Percentiles rank a stretch among this genome's conserved stretches.
Evolutionary conservation across 2,113 vertebrate species (phyloP).

Genomic region (Redunca redunca): DNA sequence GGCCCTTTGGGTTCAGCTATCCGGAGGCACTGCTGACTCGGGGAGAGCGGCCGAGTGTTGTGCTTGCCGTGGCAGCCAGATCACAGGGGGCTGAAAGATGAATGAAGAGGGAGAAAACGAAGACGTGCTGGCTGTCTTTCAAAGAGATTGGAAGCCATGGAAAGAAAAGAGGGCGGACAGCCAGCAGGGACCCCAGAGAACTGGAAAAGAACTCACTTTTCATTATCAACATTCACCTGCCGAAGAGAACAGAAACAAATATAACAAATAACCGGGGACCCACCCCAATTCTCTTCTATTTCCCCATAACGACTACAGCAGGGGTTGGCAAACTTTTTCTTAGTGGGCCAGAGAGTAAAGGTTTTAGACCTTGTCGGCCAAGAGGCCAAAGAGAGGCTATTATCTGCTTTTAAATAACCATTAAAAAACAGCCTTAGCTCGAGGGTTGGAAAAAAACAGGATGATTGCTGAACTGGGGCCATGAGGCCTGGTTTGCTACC

Average conservation of each 20-base stretch:
- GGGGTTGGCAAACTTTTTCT: neutral
- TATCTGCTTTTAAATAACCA: neutral
- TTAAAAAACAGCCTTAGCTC: neutral
- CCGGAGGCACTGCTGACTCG: neutral
- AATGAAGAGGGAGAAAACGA: neutral
- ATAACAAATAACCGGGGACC: neutral
- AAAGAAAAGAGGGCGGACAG: neutral
- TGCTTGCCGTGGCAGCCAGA: no score
- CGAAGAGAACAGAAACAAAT: neutral
- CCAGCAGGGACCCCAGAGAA: fast-evolving
- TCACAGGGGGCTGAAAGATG: neutral
- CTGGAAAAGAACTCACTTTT: neutral
- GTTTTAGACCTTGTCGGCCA: neutral
- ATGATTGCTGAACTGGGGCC: no score
- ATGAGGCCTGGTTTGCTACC: neutral
- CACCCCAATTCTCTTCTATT: neutral
- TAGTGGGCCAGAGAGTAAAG: neutral
- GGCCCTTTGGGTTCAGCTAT: neutral
- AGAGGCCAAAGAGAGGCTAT: neutral
- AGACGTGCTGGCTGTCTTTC: neutral
- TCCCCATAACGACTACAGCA: neutral
- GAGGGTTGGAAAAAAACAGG: neutral
- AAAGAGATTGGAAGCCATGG: neutral
- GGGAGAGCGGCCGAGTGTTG: neutral
- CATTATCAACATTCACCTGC: neutral